Evolutionary conservation across 2,888 invertebrate genomes (phyloP).

Genomic region (Pristionchus fissidentatus): DNA sequence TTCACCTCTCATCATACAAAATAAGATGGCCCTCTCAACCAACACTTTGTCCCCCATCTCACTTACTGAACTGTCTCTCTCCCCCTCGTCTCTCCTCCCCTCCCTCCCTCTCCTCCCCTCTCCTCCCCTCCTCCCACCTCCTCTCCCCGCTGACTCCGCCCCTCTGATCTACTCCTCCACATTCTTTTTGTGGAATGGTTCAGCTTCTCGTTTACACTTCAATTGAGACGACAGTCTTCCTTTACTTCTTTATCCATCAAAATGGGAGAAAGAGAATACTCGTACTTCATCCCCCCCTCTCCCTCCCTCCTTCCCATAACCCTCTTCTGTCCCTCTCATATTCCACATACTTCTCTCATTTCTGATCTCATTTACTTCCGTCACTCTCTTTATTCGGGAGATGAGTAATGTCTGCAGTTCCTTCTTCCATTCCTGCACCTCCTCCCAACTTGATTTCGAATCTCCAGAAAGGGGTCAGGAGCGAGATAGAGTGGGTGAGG

Average conservation of each 20-base stretch:
- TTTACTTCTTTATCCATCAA: slow-evolving; percentile 8
- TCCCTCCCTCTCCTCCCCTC: background rate
- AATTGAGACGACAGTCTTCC: slow-evolving; percentile 34
- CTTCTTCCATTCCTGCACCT: background rate
- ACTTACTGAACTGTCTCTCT: slow-evolving; percentile 27
- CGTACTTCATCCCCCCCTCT: background rate
- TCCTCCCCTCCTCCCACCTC: background rate
- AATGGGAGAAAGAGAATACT: slow-evolving; percentile 5
- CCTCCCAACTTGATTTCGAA: no score
- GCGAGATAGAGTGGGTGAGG: no score
- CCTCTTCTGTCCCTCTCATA: background rate
- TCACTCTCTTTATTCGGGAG: background rate
- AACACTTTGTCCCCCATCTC: slow-evolving; percentile 31
- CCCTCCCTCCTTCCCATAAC: background rate
- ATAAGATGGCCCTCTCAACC: slow-evolving; percentile 24
- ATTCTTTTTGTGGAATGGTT: slow-evolving; percentile 20
- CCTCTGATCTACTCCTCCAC: slow-evolving; percentile 42
- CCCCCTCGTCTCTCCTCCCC: background rate
- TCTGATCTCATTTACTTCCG: background rate
- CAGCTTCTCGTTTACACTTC: slow-evolving; percentile 22
- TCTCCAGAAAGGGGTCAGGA: no score
- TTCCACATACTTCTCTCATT: background rate
- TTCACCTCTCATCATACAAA: slow-evolving; percentile 38
- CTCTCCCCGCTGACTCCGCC: slow-evolving; percentile 23
- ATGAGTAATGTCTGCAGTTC: background rate